A percentile compares a stretch with the other conserved stretches of the same genome.
These are phyloP conservation scores for Pantherophis vulpinus DNA, from an alignment of 2,797 vertebrate genomes.

Conservation along the genomic window DNA sequence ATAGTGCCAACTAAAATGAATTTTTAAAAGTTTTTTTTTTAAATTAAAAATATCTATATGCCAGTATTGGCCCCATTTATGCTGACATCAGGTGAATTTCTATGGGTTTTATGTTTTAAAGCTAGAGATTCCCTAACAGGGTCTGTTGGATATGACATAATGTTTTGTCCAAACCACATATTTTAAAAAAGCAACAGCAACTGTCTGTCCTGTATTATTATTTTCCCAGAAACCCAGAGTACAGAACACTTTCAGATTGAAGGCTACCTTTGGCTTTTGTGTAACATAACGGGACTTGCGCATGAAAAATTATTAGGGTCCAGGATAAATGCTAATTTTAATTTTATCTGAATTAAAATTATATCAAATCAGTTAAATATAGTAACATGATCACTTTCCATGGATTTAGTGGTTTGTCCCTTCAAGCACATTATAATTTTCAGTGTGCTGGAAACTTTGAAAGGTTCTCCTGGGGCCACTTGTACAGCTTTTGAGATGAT, in stretches of 20 bases:
- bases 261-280: neutral
- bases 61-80: neutral
- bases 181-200: neutral
- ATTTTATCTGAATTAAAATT: neutral
- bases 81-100: neutral
- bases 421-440: neutral
- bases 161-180: neutral
- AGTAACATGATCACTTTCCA: neutral
- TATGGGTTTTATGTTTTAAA: neutral
- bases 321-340: neutral
- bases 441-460: neutral
- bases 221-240: neutral
- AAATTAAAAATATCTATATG: neutral
- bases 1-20: neutral
- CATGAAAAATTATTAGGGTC: neutral
- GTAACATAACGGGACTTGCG: neutral
- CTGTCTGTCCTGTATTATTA: neutral
- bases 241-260: neutral
- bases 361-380: neutral
- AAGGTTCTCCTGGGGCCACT: neutral
- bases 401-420: neutral
- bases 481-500: neutral
- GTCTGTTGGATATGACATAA: neutral
- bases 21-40: neutral
- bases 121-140: neutral